Evolutionary conservation across 2,888 invertebrate genomes (phyloP).

Genomic region (Hypselothyrea guttata): DNA sequence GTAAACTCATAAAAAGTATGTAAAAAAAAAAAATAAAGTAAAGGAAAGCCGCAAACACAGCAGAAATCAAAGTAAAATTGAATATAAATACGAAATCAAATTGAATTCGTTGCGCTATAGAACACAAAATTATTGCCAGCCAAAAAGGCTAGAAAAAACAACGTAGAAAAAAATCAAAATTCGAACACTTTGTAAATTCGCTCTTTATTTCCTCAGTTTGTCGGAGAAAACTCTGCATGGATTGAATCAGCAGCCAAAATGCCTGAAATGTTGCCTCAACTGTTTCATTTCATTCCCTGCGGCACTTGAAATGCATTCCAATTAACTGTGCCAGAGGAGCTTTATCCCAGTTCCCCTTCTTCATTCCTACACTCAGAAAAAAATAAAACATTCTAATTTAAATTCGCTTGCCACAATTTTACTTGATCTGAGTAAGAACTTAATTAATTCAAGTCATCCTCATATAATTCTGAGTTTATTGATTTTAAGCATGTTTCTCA

Average conservation of each 20-base stretch:
- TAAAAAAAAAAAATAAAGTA: neutral
- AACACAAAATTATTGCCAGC: slow-evolving; percentile 19
- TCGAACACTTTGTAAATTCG: no score
- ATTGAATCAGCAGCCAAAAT: slow-evolving; percentile 35
- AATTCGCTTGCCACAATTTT: no score
- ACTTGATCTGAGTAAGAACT: no score
- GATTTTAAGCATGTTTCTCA: no score
- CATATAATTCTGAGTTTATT: no score
- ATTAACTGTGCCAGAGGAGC: slow-evolving; percentile 50
- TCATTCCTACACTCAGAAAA: no score
- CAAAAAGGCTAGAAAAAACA: no score
- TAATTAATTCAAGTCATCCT: no score
- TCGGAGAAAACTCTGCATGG: slow-evolving; percentile 9
- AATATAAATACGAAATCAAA: slow-evolving; percentile 74
- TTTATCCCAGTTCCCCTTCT: neutral
- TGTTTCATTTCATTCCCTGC: slow-evolving; percentile 32
- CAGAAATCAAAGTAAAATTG: slow-evolving; percentile 65
- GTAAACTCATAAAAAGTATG: slow-evolving; percentile 5
- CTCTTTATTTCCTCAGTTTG: no score
- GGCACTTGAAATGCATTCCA: slow-evolving; percentile 69
- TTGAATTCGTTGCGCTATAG: slow-evolving; percentile 45
- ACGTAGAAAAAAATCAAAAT: no score
- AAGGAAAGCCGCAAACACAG: slow-evolving; percentile 40
- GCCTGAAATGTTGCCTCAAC: slow-evolving; percentile 42
- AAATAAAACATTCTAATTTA: no score